Conservation (phyloP, 2,113 vertebrate genomes). For the Puntigrus tetrazona region DNA sequence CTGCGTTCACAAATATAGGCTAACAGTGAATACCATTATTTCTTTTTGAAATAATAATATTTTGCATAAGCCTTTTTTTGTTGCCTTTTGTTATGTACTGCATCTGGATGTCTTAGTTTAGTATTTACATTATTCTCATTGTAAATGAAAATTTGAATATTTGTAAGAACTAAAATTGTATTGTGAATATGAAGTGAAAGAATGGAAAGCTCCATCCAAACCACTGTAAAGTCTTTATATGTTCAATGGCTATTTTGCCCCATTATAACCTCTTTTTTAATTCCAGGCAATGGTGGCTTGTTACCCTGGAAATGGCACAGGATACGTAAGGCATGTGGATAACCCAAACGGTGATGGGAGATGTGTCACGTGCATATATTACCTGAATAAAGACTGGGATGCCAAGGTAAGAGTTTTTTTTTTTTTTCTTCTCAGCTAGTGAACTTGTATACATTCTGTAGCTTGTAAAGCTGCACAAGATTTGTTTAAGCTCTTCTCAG, state of each 20-base stretch:
- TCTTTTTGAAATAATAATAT: neutral
- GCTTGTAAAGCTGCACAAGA: neutral
- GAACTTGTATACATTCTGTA: neutral
- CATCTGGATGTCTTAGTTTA: neutral
- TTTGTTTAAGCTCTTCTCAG: conserved; percentile 8
- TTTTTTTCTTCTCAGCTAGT: neutral
- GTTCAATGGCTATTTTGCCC: neutral
- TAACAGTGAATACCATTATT: neutral
- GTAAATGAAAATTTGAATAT: neutral
- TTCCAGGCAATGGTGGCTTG: conserved; percentile 88
- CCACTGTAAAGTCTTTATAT: neutral
- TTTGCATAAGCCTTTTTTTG: neutral
- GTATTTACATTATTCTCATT: neutral
- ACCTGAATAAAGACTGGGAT: conserved; percentile 89
- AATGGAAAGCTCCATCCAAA: neutral
- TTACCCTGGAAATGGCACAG: conserved; percentile 87
- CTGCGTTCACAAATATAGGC: neutral
- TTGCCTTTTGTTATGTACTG: neutral
- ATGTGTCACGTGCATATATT: conserved; percentile 92
- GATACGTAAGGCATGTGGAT: conserved; percentile 88
- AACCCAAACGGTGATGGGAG: conserved; percentile 88
- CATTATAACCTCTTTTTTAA: neutral
- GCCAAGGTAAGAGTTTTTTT: conserved; percentile 77
- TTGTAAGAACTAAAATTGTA: too few relatives aligned
- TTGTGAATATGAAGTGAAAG: too few relatives aligned